Percentiles rank a stretch among this genome's conserved stretches.
Conservation (phyloP, 2,888 invertebrate species). For the Ectropis crepuscularia region DNA sequence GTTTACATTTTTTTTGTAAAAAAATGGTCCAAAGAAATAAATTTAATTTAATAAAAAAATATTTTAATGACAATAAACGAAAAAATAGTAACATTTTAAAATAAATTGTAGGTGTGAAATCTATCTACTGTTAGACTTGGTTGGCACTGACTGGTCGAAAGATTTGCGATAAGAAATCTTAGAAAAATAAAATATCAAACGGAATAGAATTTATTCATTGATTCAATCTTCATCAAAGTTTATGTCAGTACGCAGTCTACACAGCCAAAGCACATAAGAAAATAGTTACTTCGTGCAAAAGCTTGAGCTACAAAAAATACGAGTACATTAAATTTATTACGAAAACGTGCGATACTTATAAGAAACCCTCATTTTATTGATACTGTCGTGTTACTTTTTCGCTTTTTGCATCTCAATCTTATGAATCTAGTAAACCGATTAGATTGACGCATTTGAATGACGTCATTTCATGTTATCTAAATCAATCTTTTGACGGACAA, state of each 20-base stretch:
- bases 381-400: neutral
- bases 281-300: too few species aligned
- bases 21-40: too few species aligned
- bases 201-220: neutral
- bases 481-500: conserved; percentile 1
- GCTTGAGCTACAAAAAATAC: conserved; percentile 1
- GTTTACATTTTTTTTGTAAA: too few species aligned
- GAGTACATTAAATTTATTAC: conserved; percentile 1
- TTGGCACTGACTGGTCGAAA: too few species aligned
- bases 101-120: too few species aligned
- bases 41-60: too few species aligned
- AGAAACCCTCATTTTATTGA: neutral
- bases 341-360: neutral
- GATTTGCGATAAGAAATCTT: neutral
- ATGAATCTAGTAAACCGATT: conserved; percentile 3
- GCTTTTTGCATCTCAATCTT: conserved; percentile 1
- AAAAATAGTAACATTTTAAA: too few species aligned
- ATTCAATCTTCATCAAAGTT: conserved; percentile 9
- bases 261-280: conserved; percentile 1
- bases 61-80: too few species aligned
- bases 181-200: conserved; percentile 1
- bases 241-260: neutral
- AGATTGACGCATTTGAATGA: conserved; percentile 3
- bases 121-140: too few species aligned
- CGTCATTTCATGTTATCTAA: conserved; percentile 1